Percentiles rank a stretch among this genome's conserved stretches.
Evolutionary conservation across 2,888 invertebrate species (phyloP).

Genomic region (Cephalotes varians): DNA sequence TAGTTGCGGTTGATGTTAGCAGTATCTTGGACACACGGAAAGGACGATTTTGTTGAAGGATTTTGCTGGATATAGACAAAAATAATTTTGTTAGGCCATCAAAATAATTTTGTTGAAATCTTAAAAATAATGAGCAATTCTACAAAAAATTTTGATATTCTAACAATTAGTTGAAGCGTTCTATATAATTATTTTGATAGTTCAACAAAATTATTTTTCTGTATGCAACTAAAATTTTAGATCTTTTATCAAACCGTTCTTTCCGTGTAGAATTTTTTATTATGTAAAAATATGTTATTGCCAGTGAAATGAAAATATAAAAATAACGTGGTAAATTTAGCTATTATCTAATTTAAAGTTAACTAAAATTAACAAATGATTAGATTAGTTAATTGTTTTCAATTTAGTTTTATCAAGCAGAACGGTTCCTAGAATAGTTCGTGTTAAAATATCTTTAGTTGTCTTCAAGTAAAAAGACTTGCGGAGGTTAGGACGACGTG

Average conservation of each 20-base stretch:
- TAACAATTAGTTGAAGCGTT: too few relatives aligned
- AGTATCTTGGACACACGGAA: neutral
- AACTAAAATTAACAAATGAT: neutral
- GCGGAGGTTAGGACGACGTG: slow-evolving; percentile 15
- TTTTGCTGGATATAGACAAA: too few relatives aligned
- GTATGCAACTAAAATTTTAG: too few relatives aligned
- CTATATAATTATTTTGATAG: too few relatives aligned
- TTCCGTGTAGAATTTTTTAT: neutral
- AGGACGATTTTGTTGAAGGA: too few relatives aligned
- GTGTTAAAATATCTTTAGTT: neutral
- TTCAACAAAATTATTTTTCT: too few relatives aligned
- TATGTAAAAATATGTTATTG: neutral
- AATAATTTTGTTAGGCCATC: too few relatives aligned
- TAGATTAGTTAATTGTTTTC: neutral
- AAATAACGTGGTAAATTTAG: neutral
- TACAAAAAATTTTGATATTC: too few relatives aligned
- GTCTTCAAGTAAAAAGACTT: slow-evolving; percentile 1
- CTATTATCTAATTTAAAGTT: neutral
- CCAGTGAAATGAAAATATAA: neutral
- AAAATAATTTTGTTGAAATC: too few relatives aligned
- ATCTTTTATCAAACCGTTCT: too few relatives aligned
- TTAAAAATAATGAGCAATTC: too few relatives aligned
- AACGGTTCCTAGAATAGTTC: neutral
- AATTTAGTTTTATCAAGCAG: neutral
- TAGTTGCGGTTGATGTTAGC: neutral